These are phyloP conservation scores for Pelochelys cantorii DNA, from an alignment of 2,797 vertebrate genomes.

Conservation along the genomic window DNA sequence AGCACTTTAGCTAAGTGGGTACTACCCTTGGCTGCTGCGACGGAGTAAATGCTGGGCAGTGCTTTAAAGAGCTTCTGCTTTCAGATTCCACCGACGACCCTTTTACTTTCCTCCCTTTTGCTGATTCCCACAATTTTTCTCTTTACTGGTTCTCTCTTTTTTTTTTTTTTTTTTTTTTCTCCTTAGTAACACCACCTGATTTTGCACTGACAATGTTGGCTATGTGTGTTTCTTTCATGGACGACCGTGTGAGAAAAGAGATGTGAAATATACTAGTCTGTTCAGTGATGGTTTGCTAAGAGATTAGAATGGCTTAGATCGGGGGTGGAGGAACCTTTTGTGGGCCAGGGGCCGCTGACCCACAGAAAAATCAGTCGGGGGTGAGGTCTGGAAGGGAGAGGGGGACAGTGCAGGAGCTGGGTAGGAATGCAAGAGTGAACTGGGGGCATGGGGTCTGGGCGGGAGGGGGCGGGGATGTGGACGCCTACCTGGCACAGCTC, in stretches of 20 bases:
- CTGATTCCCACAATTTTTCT: conserved; percentile 48
- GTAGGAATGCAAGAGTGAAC: too few relatives aligned
- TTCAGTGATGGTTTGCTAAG: not conserved
- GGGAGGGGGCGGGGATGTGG: too few relatives aligned
- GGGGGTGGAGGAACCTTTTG: too few relatives aligned
- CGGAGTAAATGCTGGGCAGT: not conserved
- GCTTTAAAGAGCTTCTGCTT: not conserved
- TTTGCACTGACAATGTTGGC: not conserved
- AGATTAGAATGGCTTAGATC: not conserved
- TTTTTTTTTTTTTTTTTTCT: not conserved
- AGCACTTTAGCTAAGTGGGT: not conserved
- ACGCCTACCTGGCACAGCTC: too few relatives aligned
- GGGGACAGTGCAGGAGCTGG: too few relatives aligned
- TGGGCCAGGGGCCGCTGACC: too few relatives aligned
- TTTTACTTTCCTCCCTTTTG: not conserved
- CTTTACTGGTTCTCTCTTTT: conserved; percentile 55
- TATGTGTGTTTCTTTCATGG: not conserved
- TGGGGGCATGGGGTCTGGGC: too few relatives aligned
- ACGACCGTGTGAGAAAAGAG: not conserved
- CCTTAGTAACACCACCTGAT: not conserved
- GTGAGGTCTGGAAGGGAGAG: too few relatives aligned
- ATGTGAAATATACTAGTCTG: not conserved
- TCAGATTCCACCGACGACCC: not conserved
- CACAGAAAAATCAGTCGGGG: too few relatives aligned
- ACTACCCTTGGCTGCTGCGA: accelerated